phyloP scores from a whole-genome alignment of 2,888 invertebrate genomes.

The Scaptomyza parva region DNA sequence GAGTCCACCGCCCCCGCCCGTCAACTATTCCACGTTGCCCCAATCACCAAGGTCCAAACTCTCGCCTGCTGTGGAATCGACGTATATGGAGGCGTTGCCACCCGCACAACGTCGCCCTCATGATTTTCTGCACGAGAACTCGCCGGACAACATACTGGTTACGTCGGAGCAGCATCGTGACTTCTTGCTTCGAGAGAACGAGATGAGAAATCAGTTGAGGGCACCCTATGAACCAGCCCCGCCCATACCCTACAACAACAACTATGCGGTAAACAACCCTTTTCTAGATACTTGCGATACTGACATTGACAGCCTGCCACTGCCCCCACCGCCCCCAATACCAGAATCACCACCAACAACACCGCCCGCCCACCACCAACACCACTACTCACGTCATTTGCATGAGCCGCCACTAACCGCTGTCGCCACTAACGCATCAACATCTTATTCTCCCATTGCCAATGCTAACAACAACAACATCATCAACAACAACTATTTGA shows the following conservation, averaged over 20 bases:
- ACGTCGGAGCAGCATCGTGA: constrained; percentile 83
- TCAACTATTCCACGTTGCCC: constrained; percentile 83
- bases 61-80: constrained; percentile 59
- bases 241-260: constrained; percentile 64
- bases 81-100: constrained; percentile 83
- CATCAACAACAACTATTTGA: constrained; percentile 56
- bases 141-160: constrained; percentile 83
- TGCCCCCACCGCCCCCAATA: constrained; percentile 69
- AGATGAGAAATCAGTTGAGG: constrained; percentile 82
- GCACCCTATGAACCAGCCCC: constrained; percentile 77
- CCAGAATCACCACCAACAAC: constrained; percentile 32
- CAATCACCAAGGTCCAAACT: constrained; percentile 55
- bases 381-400: constrained; percentile 65
- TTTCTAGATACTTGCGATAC: constrained; percentile 81
- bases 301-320: constrained; percentile 77
- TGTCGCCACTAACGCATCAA: constrained; percentile 75
- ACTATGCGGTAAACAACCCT: constrained; percentile 83
- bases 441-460: constrained; percentile 72
- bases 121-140: constrained; percentile 84
- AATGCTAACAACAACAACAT: constrained; percentile 52
- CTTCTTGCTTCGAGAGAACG: constrained; percentile 84
- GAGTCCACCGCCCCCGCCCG: constrained; percentile 84
- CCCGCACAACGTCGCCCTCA: constrained; percentile 79
- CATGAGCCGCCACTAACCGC: constrained; percentile 74
- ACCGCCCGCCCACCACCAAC: constrained; percentile 47